Base-by-base conservation (phyloP, 1,140 invertebrate genomes). In the Riptortus pedestris region DNA sequence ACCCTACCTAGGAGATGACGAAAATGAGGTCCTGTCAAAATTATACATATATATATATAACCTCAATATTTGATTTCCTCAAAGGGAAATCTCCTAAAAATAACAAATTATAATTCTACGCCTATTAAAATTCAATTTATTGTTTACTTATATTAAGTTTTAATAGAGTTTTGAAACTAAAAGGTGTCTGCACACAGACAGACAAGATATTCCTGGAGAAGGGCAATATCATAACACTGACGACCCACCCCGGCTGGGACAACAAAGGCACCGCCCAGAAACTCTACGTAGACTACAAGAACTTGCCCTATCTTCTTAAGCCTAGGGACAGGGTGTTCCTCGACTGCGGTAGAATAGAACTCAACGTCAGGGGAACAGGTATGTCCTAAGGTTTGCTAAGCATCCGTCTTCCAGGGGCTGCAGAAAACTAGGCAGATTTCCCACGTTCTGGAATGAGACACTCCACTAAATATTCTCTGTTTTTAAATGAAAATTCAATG, bases 261-360 rank as follows among this genome's bases (percentile, higher is more conserved):
- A 86, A 91, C 60, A 80, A 83, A 69, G 86, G 88, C 67, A 82
- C 79, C 9, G 79, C 76, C 22, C 81, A 84, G 59, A 76, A 83
- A 11, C 74, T 93, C 2, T 91, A 83, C 71, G 74, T 93, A 0
- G 89, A 93, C 73, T 92, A 91, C 70, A 80, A 83, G 68, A 87
- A 90, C 69, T 88, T 93, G 62, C 79, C 81, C 9, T 86, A 90
- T 68, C 83, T 91, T 28, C 75, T 92, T 9, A 78, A 79, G 26
- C 77, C 80, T 60, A 84, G 83, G 2, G 83, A 84, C 66, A 74
- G 77, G 28, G 76, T 93, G 52, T 83, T 81, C 68, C 78, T 93
- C 47, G 89, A 92, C 74, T 87, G 91, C 75, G 88, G 88, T 33
- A 78, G 85, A 0, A 85, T 93, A 60, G 84, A 83, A 33, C 74